Evolutionary conservation across 2,888 invertebrate species (phyloP).

Genomic region (Omphaloscelis lunosa): DNA sequence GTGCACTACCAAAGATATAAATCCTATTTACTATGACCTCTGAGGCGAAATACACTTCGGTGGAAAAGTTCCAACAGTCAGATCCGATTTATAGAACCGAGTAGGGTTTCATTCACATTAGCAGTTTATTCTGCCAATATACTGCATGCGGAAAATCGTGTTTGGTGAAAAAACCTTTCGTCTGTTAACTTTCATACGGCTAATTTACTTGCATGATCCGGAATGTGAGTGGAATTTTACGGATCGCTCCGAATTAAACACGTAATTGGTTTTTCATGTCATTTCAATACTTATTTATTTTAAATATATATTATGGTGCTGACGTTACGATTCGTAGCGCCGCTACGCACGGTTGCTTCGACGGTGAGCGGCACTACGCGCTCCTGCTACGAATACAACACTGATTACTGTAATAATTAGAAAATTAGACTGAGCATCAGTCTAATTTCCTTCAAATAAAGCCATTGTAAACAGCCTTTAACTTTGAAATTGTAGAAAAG

Average conservation of each 20-base stretch:
- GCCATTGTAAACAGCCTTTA: neutral
- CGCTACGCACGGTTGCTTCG: too few relatives aligned
- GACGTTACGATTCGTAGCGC: neutral
- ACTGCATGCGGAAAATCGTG: constrained; percentile 25
- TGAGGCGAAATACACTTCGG: constrained; percentile 42
- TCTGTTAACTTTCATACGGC: constrained; percentile 24
- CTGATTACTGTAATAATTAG: neutral
- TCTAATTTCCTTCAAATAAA: neutral
- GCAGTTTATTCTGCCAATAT: constrained; percentile 54
- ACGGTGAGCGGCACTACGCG: neutral
- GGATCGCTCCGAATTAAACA: neutral
- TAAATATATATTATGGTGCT: neutral
- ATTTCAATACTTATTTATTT: constrained; percentile 18
- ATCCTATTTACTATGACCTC: constrained; percentile 57
- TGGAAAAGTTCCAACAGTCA: constrained; percentile 59
- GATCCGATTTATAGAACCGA: constrained; percentile 52
- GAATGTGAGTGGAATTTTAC: constrained; percentile 6
- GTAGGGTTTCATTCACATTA: constrained; percentile 61
- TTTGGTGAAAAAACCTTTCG: constrained; percentile 22
- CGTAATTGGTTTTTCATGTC: constrained; percentile 12
- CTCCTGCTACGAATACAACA: neutral
- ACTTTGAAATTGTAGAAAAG: neutral
- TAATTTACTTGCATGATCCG: constrained; percentile 38
- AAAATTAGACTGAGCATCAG: too few relatives aligned
- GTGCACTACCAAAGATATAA: constrained; percentile 57